Evolutionary conservation across 2,113 vertebrate species (phyloP).

Genomic region (Dipodomys merriami): DNA sequence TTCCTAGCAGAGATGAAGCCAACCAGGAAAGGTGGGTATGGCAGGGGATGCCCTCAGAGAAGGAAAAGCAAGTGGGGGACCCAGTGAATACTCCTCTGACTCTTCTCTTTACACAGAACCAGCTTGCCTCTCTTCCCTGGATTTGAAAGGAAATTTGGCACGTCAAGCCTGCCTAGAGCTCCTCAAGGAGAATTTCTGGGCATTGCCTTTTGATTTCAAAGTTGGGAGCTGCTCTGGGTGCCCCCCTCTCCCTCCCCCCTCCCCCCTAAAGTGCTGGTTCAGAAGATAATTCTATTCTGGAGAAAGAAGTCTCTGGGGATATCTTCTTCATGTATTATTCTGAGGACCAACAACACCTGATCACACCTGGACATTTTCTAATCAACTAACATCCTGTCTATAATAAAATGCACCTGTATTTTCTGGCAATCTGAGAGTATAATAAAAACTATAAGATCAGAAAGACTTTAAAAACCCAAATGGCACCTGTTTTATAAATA

Average conservation of each 20-base stretch:
- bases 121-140: neutral
- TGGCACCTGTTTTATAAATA: neutral
- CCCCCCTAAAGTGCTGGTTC: too few species aligned
- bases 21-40: too few species aligned
- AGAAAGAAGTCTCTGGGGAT: neutral
- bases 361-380: neutral
- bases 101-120: neutral
- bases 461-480: neutral
- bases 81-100: too few species aligned
- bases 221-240: neutral
- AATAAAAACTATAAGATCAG: neutral
- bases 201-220: neutral
- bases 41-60: rapidly evolving
- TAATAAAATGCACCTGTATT: neutral
- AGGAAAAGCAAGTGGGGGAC: neutral
- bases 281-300: neutral
- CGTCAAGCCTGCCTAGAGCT: neutral
- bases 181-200: neutral
- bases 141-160: neutral
- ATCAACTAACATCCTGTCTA: neutral
- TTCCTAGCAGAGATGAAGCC: rapidly evolving
- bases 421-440: neutral
- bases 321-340: rapidly evolving
- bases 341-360: too few species aligned
- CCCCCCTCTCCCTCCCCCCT: too few species aligned